A percentile compares a stretch with the other conserved stretches of the same genome.
Evolutionary conservation across 2,888 invertebrate species (phyloP).

Genomic region (Troilus luridus): DNA sequence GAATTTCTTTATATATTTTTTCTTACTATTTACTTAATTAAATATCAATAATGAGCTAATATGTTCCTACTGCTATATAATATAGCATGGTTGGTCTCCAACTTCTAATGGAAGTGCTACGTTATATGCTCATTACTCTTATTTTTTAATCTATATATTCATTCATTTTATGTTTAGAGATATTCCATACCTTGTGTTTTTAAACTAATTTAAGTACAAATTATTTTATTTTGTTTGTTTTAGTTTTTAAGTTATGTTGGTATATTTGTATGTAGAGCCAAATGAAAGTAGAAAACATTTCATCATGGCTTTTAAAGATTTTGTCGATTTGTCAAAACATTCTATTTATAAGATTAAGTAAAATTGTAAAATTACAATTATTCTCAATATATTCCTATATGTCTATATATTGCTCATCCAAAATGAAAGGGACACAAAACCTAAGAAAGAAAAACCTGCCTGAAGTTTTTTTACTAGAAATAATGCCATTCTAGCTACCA

Average conservation of each 20-base stretch:
- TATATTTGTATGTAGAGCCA: slow-evolving; percentile 39
- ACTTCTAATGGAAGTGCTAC: slow-evolving; percentile 39
- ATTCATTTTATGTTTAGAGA: background rate
- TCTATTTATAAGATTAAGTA: background rate
- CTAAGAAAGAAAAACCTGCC: background rate
- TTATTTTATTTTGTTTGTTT: slow-evolving; percentile 17
- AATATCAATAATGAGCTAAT: slow-evolving; percentile 44
- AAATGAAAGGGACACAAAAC: background rate
- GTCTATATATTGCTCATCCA: background rate
- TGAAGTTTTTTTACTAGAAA: background rate
- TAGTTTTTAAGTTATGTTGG: slow-evolving; percentile 24
- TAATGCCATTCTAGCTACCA: background rate
- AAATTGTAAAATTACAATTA: background rate
- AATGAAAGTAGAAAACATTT: slow-evolving; percentile 5
- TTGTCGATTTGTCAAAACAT: background rate
- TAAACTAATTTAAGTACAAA: slow-evolving; percentile 42
- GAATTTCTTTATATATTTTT: slow-evolving; percentile 30
- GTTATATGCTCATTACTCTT: slow-evolving; percentile 49
- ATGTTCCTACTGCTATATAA: slow-evolving; percentile 51
- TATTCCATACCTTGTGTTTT: slow-evolving; percentile 23
- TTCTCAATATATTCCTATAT: background rate
- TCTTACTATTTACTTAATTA: slow-evolving; percentile 19
- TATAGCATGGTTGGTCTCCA: background rate
- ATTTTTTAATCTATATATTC: slow-evolving; percentile 26
- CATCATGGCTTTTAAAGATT: background rate